Evolutionary conservation across 2,113 vertebrate species (phyloP), one percentile per base, ranked within the genome.

Genomic region (Cairina moschata): DNA sequence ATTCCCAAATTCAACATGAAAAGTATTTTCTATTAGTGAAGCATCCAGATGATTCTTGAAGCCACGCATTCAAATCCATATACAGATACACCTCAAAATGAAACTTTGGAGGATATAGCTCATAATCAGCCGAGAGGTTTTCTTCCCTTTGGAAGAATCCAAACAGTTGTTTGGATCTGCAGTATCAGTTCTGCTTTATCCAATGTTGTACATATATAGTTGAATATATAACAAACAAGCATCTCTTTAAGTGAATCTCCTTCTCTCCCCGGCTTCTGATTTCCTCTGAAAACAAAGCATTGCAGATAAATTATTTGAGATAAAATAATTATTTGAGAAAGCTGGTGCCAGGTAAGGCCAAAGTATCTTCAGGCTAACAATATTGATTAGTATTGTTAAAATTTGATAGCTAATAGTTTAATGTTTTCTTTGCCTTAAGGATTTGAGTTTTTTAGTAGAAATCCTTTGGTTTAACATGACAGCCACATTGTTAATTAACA

Each of bases 101-200:
- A 96, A 96, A 88, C 63, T 96, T 96, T 76, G 87, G 96, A 96
- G 94, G 93, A 96, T 82, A 48, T 83, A 86, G 95, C 80, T 97
- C 38, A 36, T 97, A 96, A 54, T 97, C 94, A 97, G 52, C 67
- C 83, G 95, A 81, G 66, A 94, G 62, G 91, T 83, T 95, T 97
- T 94, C 82, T 95, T 95, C 90, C 85, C 88, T 93, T 95, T 95
- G 80, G 62, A 93, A 40, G 40, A 40, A 40, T 40, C 40, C 40
- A 40, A 40, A 74, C 71, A 82, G 58, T 76, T 48, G 20, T 81
- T 97, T 94, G 17, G 5, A 72, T 79, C 66, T 76, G 8, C 48
- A 25, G 11, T 69, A 22, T 85, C 85, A 83, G 63, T 80, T 91
- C 72, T 89, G 20, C 48, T 40, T 88, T 65, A n/a, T 3, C 29